Conservation (phyloP, 2,888 invertebrate species). For the Lomographa bimaculata region DNA sequence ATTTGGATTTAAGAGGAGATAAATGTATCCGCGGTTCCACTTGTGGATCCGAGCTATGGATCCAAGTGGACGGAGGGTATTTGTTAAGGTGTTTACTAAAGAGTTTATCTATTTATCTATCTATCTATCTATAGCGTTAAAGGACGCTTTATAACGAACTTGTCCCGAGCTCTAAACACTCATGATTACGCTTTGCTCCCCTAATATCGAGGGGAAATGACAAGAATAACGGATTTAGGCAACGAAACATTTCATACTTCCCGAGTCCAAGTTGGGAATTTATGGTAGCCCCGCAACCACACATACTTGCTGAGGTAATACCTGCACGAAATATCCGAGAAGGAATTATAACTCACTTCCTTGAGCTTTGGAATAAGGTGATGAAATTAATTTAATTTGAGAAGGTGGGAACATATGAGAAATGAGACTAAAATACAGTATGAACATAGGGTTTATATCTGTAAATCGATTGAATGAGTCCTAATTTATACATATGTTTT, state of each 20-base stretch:
- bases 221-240: slow-evolving; percentile 43
- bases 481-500: no score
- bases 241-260: slow-evolving; percentile 48
- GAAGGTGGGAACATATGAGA: background rate
- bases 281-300: slow-evolving; percentile 46
- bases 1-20: no score
- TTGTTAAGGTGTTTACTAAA: no score
- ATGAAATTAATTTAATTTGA: slow-evolving; percentile 9
- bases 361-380: slow-evolving; percentile 5
- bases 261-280: slow-evolving; percentile 49
- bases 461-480: no score
- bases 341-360: slow-evolving; percentile 20
- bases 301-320: slow-evolving; percentile 38
- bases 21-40: no score
- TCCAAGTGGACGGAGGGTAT: no score
- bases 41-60: no score
- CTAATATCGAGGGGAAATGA: slow-evolving; percentile 38
- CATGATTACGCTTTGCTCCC: slow-evolving; percentile 33
- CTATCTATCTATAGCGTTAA: no score
- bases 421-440: slow-evolving; percentile 3
- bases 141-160: no score
- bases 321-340: slow-evolving; percentile 26
- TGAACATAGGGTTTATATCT: no score
- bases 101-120: no score
- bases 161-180: slow-evolving; percentile 28